Base-by-base conservation (phyloP, 2,888 invertebrate species). In the Leptothorax acervorum region DNA sequence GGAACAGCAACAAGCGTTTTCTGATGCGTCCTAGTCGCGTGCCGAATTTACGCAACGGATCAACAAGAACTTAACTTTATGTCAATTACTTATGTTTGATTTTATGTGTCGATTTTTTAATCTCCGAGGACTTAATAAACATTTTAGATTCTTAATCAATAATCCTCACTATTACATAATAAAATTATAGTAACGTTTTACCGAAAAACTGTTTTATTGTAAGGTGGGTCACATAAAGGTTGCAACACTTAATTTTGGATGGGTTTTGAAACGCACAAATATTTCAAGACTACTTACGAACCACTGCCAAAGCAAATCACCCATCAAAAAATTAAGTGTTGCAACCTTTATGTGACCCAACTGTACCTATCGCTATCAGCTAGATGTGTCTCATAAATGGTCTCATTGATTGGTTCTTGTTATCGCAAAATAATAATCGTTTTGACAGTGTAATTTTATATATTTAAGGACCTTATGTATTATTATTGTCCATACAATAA, bases 401-500 rank as follows among this genome's bases (percentile, higher is more conserved):
- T 23, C 11, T 63, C n/a, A 5, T 63, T 45, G 2, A 39, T 42
- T 55, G n/a, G 31, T 68, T 39, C 45, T n/a, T 18, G 15, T 57
- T 3, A 45, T 0, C 35, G 15, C 31, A 31, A 83, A 84, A 78
- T 28, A 85, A 87, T 76, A 82, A 83, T 86, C 60, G 28, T 71
- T 35, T 48, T 82, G 82, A 86, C 89, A 84, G 68, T 91, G 91
- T 89, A 91, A 91, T 88, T 3, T 8, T 90, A 83, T 93, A 89
- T 92, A 93, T 92, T 93, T 92, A 90, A 92, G 93, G 91, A 92
- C 88, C 94, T 93, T 94, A 94, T 94, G 91, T 91, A 92, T 92
- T 93, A 94, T 94, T 94, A 94, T 94, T 94, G 94, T 94, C 94
- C 93, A 93, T 94, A 94, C 92, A 94, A 92, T 93, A 92, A 92